phyloP scores from a whole-genome alignment of 2,888 invertebrate species.

The Norana najaformis region DNA sequence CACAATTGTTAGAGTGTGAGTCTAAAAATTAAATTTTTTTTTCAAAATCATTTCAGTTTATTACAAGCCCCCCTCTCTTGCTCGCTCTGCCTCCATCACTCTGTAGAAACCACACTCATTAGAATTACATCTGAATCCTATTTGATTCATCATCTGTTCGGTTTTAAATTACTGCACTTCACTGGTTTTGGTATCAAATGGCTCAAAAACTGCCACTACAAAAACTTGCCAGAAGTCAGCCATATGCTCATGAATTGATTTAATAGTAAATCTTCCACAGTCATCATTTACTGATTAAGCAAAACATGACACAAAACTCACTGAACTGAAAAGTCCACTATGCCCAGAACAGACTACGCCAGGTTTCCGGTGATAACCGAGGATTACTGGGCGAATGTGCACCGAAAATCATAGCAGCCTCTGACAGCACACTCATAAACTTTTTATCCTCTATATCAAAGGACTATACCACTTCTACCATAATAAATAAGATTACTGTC shows the following conservation, averaged over 20 bases:
- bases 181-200: background rate
- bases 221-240: background rate
- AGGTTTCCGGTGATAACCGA: background rate
- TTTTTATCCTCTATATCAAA: slow-evolving; percentile 4
- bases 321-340: background rate
- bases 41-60: background rate
- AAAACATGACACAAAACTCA: background rate
- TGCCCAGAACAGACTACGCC: background rate
- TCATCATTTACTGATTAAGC: background rate
- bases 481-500: background rate
- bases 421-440: background rate
- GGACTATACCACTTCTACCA: background rate
- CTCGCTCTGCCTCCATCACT: background rate
- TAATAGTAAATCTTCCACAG: background rate
- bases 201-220: background rate
- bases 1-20: too few relatives aligned
- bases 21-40: background rate
- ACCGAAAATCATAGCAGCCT: background rate
- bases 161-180: background rate
- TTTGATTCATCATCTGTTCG: too few relatives aligned
- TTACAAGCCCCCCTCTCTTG: background rate
- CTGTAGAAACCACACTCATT: background rate
- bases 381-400: background rate
- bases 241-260: background rate
- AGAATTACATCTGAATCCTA: background rate